These are phyloP conservation scores for Neosilurus mollespiculum DNA, from an alignment of 2,797 vertebrate genomes.

Conservation along the genomic window DNA sequence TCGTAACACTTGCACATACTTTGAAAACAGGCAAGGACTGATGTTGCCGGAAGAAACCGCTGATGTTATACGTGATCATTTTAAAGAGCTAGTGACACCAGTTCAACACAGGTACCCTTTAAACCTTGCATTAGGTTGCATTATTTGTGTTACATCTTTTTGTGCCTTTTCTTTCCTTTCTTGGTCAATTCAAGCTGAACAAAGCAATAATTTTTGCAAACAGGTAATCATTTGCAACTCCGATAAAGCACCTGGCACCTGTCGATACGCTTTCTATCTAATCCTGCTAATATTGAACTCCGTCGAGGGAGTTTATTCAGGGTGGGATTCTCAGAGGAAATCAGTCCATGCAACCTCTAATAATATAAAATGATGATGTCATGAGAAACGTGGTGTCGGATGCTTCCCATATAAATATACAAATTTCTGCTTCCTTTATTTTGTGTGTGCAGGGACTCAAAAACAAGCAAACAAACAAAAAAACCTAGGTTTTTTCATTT, in stretches of 20 bases:
- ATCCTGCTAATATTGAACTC: neutral
- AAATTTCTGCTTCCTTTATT: neutral
- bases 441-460: neutral
- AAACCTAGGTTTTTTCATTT: too few relatives aligned
- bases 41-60: too few relatives aligned
- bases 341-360: too few relatives aligned
- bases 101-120: too few relatives aligned
- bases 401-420: neutral
- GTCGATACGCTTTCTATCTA: neutral
- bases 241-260: neutral
- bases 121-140: neutral
- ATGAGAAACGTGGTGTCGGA: neutral
- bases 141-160: neutral
- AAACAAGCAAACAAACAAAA: neutral
- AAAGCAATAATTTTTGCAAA: neutral
- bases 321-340: neutral
- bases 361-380: neutral
- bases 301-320: neutral
- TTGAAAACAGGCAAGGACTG: too few relatives aligned
- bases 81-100: too few relatives aligned
- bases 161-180: neutral
- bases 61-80: too few relatives aligned
- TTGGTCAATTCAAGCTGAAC: neutral
- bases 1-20: too few relatives aligned
- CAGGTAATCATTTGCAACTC: conserved; percentile 12